Conservation (phyloP, 2,888 invertebrate genomes). For the Phasia obesa region DNA sequence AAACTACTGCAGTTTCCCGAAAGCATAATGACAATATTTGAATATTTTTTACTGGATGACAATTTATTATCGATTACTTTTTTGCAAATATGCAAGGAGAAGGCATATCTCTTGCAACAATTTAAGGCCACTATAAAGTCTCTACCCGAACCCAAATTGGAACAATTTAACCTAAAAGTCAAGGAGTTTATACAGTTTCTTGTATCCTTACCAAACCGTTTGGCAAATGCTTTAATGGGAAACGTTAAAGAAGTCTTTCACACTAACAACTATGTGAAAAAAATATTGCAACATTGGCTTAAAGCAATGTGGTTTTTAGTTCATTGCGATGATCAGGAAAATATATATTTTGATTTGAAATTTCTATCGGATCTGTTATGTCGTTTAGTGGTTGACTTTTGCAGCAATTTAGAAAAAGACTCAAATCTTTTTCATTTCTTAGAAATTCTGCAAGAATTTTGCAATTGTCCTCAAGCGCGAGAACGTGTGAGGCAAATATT, state of each 20-base stretch:
- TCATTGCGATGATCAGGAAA: slow-evolving; percentile 73
- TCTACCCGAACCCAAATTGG: slow-evolving; percentile 72
- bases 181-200: slow-evolving; percentile 85
- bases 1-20: slow-evolving; percentile 71
- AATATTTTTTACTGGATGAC: slow-evolving; percentile 75
- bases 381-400: slow-evolving; percentile 85
- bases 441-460: slow-evolving; percentile 83
- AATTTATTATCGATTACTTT: slow-evolving; percentile 75
- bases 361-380: slow-evolving; percentile 85
- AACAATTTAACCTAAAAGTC: slow-evolving; percentile 81
- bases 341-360: slow-evolving; percentile 71
- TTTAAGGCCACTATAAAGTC: slow-evolving; percentile 74
- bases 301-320: slow-evolving; percentile 86
- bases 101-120: slow-evolving; percentile 70
- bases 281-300: slow-evolving; percentile 85
- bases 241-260: slow-evolving; percentile 84
- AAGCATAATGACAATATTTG: slow-evolving; percentile 72
- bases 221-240: slow-evolving; percentile 86
- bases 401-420: slow-evolving; percentile 82
- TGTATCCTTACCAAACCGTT: slow-evolving; percentile 86
- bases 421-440: slow-evolving; percentile 84
- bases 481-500: slow-evolving; percentile 82
- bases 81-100: slow-evolving; percentile 75
- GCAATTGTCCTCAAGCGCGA: slow-evolving; percentile 49
- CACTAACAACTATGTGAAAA: slow-evolving; percentile 84